phyloP scores from a whole-genome alignment of 1,140 invertebrate genomes.

The Camponotus vicinus region DNA sequence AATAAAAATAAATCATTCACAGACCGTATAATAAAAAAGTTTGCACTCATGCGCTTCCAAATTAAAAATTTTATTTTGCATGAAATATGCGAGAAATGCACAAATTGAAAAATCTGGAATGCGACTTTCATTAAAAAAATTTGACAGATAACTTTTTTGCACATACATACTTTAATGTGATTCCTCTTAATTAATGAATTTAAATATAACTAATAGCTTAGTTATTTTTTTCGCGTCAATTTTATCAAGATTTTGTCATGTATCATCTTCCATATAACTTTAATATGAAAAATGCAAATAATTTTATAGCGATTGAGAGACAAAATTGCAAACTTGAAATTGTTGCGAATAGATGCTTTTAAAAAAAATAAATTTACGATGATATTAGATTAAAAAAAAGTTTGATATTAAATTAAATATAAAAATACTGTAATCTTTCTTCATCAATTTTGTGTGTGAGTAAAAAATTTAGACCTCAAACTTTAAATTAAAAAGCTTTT shows the following conservation, averaged over 20 bases:
- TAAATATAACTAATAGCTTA: neutral
- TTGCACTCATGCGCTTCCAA: neutral
- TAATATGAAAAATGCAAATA: neutral
- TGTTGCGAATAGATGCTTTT: neutral
- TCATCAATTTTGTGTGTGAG: neutral
- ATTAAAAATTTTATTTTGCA: neutral
- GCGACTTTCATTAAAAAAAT: constrained; percentile 30
- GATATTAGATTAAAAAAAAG: neutral
- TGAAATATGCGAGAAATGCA: constrained; percentile 2
- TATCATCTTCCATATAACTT: neutral
- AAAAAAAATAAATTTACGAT: no score
- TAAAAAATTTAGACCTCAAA: neutral
- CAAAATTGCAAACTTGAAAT: neutral
- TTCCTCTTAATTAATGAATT: neutral
- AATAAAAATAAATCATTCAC: neutral
- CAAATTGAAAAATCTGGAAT: constrained; percentile 26
- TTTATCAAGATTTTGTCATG: neutral
- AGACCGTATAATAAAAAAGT: neutral
- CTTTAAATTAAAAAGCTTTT: neutral
- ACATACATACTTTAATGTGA: neutral
- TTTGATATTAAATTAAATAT: neutral
- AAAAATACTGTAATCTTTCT: neutral
- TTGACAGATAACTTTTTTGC: neutral
- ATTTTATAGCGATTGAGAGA: neutral
- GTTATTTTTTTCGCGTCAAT: neutral